These are phyloP conservation scores for Pipra filicauda DNA, from an alignment of 2,113 vertebrate species.

Conservation along the genomic window DNA sequence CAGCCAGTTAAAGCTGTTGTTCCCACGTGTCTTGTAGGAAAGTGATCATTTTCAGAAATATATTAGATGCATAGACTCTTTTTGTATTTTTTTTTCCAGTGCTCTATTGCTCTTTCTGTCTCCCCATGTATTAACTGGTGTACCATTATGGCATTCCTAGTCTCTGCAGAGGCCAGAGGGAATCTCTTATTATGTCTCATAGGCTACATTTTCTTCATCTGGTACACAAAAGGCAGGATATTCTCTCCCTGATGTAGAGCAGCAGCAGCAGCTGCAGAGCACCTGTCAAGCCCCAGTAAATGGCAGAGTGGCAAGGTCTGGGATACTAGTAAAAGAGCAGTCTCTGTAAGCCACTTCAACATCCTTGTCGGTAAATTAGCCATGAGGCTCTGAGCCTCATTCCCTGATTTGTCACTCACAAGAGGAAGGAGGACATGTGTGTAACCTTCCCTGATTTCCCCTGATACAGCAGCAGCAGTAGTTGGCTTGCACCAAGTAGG, in stretches of 20 bases:
- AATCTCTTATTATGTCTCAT: neutral
- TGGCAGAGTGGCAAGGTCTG: neutral
- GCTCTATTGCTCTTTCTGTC: neutral
- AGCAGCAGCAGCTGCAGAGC: constrained; percentile 43
- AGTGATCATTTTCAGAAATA: constrained; percentile 46
- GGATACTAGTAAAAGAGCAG: neutral
- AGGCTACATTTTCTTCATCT: constrained; percentile 31
- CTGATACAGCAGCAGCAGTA: neutral
- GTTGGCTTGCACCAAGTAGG: neutral
- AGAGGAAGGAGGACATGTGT: neutral
- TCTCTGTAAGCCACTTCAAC: neutral
- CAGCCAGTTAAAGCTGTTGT: constrained; percentile 53
- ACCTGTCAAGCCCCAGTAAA: neutral
- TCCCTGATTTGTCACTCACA: neutral
- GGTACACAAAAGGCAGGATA: neutral
- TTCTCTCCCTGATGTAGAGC: constrained; percentile 26
- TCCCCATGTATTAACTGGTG: neutral
- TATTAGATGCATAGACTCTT: neutral
- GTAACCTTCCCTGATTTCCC: rapidly evolving
- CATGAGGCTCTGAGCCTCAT: neutral
- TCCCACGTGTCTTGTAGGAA: constrained; percentile 52
- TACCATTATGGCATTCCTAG: neutral
- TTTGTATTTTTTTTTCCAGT: neutral
- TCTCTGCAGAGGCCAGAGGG: neutral
- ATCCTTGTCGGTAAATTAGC: neutral